Evolutionary conservation across 1,140 invertebrate species (phyloP).

Genomic region (Heterodera schachtii): DNA sequence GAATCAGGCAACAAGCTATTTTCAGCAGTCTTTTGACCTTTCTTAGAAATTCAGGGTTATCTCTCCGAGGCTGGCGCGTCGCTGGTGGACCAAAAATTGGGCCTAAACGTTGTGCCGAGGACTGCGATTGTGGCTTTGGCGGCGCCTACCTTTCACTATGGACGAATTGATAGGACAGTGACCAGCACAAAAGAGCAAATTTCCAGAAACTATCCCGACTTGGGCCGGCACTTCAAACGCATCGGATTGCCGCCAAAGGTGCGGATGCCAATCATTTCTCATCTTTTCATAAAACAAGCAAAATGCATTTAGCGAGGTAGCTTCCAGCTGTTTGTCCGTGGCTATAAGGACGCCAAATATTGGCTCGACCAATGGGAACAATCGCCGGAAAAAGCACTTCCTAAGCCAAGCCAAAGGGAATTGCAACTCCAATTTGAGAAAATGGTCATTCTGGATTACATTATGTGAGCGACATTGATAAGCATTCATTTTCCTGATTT

Average conservation of each 20-base stretch:
- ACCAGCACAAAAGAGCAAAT: constrained; percentile 91
- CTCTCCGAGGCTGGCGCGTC: constrained; percentile 95
- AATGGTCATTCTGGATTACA: constrained; percentile 95
- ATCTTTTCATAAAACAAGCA: too few species aligned
- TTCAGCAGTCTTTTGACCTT: too few species aligned
- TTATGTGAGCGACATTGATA: constrained; percentile 72
- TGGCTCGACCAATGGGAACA: constrained; percentile 91
- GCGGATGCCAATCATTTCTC: not conserved
- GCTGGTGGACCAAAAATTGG: constrained; percentile 90
- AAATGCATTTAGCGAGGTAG: constrained; percentile 77
- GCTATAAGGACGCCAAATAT: constrained; percentile 94
- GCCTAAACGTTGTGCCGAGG: constrained; percentile 84
- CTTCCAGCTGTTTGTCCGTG: constrained; percentile 94
- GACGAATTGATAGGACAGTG: constrained; percentile 90
- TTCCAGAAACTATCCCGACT: constrained; percentile 87
- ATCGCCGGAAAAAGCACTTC: constrained; percentile 64
- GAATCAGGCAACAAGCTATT: constrained; percentile 77
- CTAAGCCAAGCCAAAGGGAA: constrained; percentile 74
- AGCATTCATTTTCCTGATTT: not conserved
- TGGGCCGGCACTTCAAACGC: constrained; percentile 86
- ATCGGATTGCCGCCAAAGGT: constrained; percentile 94
- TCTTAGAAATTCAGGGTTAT: constrained; percentile 74
- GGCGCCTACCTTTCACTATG: constrained; percentile 97
- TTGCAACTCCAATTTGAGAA: constrained; percentile 95
- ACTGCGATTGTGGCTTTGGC: constrained; percentile 90